Evolutionary conservation across 1,140 invertebrate species (phyloP).

Genomic region (Drosophila tropicalis): DNA sequence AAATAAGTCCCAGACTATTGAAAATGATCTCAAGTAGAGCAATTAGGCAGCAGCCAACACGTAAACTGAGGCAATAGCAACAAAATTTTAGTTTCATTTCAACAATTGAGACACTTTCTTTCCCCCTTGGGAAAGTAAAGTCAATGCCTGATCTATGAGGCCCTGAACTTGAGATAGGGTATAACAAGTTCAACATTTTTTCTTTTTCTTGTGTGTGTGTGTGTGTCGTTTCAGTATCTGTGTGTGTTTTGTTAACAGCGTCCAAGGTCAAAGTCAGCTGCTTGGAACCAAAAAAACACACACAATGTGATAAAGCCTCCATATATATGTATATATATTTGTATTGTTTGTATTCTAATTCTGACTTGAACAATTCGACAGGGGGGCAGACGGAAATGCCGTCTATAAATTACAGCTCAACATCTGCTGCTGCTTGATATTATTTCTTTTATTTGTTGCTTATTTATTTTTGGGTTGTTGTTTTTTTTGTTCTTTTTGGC

Average conservation of each 20-base stretch:
- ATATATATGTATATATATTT: conserved; percentile 26
- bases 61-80: conserved; percentile 28
- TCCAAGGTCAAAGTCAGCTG: conserved; percentile 64
- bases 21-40: not conserved
- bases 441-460: conserved; percentile 16
- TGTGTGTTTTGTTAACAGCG: conserved; percentile 27
- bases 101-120: not conserved
- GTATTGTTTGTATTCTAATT: conserved; percentile 52
- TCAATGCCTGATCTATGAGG: conserved; percentile 37
- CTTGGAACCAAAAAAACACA: conserved; percentile 43
- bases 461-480: conserved; percentile 1
- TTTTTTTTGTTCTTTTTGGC: conserved; percentile 12
- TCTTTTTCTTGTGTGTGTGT: not conserved
- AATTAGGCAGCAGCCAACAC: conserved; percentile 26
- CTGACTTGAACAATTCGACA: conserved; percentile 53
- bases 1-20: not conserved
- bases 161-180: conserved; percentile 10
- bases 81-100: conserved; percentile 13
- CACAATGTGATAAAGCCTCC: conserved; percentile 37
- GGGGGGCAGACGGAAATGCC: conserved; percentile 37
- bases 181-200: conserved; percentile 8
- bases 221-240: conserved; percentile 20
- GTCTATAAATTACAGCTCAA: conserved; percentile 50
- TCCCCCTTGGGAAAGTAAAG: conserved; percentile 17
- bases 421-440: conserved; percentile 39